These are phyloP conservation scores for Melanocharis versteri DNA, from an alignment of 2,113 vertebrate species.

Conservation along the genomic window DNA sequence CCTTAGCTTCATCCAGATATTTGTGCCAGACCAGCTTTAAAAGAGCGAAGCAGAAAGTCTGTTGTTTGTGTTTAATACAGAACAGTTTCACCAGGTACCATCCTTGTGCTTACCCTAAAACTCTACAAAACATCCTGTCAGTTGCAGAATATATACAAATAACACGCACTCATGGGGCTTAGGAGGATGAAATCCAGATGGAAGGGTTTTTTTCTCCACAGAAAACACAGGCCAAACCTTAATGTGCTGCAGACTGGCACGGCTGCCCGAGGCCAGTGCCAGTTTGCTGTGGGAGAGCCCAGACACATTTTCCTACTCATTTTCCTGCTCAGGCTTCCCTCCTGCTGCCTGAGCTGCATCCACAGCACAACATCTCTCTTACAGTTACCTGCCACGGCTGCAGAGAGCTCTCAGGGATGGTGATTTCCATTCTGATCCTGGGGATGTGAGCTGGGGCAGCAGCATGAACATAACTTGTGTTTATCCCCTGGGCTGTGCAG, in stretches of 20 bases:
- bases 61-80: background rate
- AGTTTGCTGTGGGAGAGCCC: background rate
- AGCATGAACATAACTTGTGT: background rate
- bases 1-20: background rate
- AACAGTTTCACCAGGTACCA: background rate
- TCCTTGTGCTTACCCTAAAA: background rate
- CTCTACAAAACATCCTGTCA: background rate
- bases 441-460: background rate
- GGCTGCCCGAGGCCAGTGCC: background rate
- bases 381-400: background rate
- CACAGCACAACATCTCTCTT: accelerated
- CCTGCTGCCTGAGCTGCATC: background rate
- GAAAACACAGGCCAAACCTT: background rate
- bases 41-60: background rate
- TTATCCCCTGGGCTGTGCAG: conserved; percentile 41
- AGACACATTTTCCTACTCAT: background rate
- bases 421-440: background rate
- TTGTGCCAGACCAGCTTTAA: background rate
- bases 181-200: conserved; percentile 45
- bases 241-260: conserved; percentile 34
- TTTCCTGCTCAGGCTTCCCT: background rate
- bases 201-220: background rate
- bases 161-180: background rate
- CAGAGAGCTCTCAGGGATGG: background rate
- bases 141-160: background rate